A percentile compares a stretch with the other conserved stretches of the same genome.
These are phyloP conservation scores for Hypolimnas misippus DNA, from an alignment of 2,888 invertebrate genomes.

Conservation along the genomic window DNA sequence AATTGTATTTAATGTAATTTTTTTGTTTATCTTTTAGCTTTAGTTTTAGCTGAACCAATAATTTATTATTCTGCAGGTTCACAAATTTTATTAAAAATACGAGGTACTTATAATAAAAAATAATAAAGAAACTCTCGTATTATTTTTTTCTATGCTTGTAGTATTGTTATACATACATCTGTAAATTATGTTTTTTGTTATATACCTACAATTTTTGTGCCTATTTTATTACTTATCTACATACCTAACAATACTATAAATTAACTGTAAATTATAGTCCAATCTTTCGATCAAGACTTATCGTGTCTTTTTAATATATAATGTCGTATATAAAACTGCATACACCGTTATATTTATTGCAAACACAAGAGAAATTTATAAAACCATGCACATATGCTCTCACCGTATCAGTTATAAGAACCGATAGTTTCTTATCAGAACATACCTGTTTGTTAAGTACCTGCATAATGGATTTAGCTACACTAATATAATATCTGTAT, in stretches of 20 bases:
- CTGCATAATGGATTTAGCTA: conserved; percentile 45
- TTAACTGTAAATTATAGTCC: not conserved
- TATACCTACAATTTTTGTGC: not conserved
- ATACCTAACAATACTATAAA: not conserved
- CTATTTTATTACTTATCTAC: no score
- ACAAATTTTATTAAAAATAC: no score
- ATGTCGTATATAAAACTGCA: not conserved
- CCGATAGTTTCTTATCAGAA: conserved; percentile 57
- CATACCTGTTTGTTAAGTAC: conserved; percentile 50
- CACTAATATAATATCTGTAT: conserved; percentile 46
- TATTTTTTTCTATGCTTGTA: no score
- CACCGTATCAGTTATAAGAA: conserved; percentile 33
- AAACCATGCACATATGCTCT: conserved; percentile 27
- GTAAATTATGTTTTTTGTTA: no score
- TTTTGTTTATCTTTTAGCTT: not conserved
- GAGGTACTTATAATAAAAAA: no score
- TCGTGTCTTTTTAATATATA: not conserved
- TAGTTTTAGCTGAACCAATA: no score
- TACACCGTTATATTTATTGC: conserved; percentile 18
- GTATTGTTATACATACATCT: no score
- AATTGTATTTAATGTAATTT: no score
- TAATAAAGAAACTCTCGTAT: no score
- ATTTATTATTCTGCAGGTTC: no score
- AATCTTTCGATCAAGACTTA: not conserved
- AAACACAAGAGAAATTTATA: conserved; percentile 26